Percentiles rank a stretch among this genome's conserved stretches.
Conservation (phyloP, 2,797 vertebrate species). For the Enteromius fasciolatus region DNA sequence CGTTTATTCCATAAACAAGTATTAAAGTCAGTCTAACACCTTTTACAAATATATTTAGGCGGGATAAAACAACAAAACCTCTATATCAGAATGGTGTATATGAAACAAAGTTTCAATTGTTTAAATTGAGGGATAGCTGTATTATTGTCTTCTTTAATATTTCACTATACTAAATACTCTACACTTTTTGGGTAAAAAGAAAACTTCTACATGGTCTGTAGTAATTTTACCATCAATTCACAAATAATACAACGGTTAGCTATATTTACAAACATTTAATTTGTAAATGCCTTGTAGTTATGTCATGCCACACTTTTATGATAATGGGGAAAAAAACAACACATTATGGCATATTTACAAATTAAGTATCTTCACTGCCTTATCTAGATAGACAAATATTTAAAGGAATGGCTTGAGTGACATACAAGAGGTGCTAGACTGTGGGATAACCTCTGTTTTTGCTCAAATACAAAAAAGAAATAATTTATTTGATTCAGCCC, state of each 20-base stretch:
- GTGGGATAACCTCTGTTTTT: slow-evolving; percentile 17
- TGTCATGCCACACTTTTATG: slow-evolving; percentile 50
- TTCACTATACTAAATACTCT: background rate
- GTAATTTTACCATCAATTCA: background rate
- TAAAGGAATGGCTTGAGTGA: slow-evolving; percentile 25
- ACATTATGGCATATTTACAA: slow-evolving; percentile 54
- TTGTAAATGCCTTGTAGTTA: slow-evolving; percentile 53
- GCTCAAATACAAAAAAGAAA: slow-evolving; percentile 9
- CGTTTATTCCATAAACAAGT: background rate
- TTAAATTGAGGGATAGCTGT: background rate
- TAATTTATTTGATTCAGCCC: background rate
- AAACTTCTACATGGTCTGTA: background rate
- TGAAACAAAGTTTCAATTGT: background rate
- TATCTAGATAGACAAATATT: slow-evolving; percentile 29
- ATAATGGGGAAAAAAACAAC: slow-evolving; percentile 37
- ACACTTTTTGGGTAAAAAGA: background rate
- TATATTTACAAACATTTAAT: slow-evolving; percentile 61
- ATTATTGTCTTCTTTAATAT: background rate
- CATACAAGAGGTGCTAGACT: slow-evolving; percentile 1
- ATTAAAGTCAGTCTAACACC: background rate
- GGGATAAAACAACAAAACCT: background rate
- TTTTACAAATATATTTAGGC: background rate
- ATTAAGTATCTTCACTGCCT: slow-evolving; percentile 7
- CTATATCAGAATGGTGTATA: background rate
- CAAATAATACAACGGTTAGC: background rate